Conservation (phyloP, 2,888 invertebrate genomes). For the Cetonia aurata region DNA sequence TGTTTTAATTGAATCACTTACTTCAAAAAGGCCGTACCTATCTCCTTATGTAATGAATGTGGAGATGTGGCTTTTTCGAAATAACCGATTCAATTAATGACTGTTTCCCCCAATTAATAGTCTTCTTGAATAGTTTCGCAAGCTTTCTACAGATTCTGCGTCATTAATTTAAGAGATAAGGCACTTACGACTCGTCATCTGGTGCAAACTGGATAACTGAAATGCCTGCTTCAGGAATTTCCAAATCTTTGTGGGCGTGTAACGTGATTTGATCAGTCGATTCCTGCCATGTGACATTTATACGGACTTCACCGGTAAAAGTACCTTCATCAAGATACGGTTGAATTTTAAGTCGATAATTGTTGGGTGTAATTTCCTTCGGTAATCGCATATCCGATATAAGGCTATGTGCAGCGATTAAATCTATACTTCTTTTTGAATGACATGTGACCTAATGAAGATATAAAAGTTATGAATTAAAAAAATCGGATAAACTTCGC, state of each 20-base stretch:
- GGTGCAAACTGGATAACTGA: slow-evolving; percentile 62
- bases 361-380: slow-evolving; percentile 74
- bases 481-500: not conserved
- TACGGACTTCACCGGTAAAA: slow-evolving; percentile 77
- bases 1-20: too few relatives aligned
- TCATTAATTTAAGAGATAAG: not conserved
- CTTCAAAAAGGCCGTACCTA: too few relatives aligned
- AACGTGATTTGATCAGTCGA: slow-evolving; percentile 74
- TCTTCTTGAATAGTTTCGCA: too few relatives aligned
- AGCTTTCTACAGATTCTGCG: too few relatives aligned
- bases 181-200: slow-evolving; percentile 54
- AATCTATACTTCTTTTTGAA: slow-evolving; percentile 74
- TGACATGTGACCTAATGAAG: slow-evolving; percentile 26
- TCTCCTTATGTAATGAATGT: too few relatives aligned
- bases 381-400: slow-evolving; percentile 75
- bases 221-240: slow-evolving; percentile 70
- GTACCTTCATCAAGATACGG: slow-evolving; percentile 75
- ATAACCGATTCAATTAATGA: too few relatives aligned
- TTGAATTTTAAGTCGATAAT: slow-evolving; percentile 76
- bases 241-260: slow-evolving; percentile 76
- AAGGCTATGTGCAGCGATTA: slow-evolving; percentile 77
- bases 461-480: slow-evolving; percentile 2
- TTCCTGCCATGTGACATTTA: slow-evolving; percentile 77
- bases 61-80: too few relatives aligned
- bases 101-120: too few relatives aligned